These are phyloP conservation scores for Lamprologus tigripictilis DNA, from an alignment of 2,113 vertebrate species.

Conservation along the genomic window DNA sequence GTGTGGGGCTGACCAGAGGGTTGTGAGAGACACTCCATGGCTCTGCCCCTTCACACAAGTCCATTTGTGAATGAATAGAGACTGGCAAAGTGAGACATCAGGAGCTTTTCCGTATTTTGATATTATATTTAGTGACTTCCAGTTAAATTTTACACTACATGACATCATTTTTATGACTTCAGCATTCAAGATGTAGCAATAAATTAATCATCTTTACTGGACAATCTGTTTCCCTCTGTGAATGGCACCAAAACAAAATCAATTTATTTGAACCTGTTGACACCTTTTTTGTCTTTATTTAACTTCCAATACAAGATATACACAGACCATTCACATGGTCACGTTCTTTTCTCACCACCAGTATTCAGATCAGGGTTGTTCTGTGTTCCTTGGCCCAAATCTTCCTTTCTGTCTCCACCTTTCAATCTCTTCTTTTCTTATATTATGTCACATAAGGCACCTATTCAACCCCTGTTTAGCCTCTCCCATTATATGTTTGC, in stretches of 20 bases:
- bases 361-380: not conserved
- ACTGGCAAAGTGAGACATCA: not conserved
- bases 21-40: not conserved
- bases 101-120: not conserved
- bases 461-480: constrained; percentile 19
- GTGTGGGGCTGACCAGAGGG: not conserved
- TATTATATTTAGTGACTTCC: not conserved
- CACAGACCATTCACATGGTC: not conserved
- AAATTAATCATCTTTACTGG: not conserved
- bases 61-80: not conserved
- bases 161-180: not conserved
- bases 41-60: not conserved
- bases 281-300: not conserved
- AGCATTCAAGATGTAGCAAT: not conserved
- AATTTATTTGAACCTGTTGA: not conserved
- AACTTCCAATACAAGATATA: not conserved
- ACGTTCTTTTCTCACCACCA: not conserved
- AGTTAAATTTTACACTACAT: not conserved
- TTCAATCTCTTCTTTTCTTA: not conserved
- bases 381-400: not conserved
- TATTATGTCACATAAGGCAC: constrained; percentile 8
- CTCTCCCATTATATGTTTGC: constrained; percentile 1
- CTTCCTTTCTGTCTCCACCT: not conserved
- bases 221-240: not conserved
- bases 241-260: not conserved